Conservation (phyloP, 2,888 invertebrate genomes). For the Hecatera dysodea region DNA sequence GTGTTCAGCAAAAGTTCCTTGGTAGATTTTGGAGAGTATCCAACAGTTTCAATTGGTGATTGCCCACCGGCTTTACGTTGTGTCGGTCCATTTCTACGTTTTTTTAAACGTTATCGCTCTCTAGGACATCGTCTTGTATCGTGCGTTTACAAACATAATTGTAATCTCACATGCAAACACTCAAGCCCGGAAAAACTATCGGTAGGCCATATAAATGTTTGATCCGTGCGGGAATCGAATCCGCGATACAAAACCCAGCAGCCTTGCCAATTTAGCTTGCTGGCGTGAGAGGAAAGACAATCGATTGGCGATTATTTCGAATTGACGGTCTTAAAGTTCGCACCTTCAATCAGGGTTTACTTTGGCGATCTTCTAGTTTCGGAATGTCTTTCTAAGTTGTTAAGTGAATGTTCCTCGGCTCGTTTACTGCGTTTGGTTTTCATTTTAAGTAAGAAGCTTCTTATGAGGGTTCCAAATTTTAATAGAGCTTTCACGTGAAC, state of each 20-base stretch:
- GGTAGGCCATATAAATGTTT: too few species aligned
- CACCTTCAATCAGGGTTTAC: slow-evolving; percentile 49
- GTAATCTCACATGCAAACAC: too few species aligned
- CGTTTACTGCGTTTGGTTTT: background rate
- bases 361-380: slow-evolving; percentile 17
- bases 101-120: too few species aligned
- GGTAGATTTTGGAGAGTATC: slow-evolving; percentile 83
- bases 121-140: too few species aligned
- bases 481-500: too few species aligned
- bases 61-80: slow-evolving; percentile 74
- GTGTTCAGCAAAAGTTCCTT: slow-evolving; percentile 80
- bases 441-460: background rate
- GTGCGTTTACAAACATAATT: too few species aligned
- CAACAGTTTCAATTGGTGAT: slow-evolving; percentile 84
- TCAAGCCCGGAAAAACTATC: too few species aligned
- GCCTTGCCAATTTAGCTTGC: slow-evolving; percentile 80
- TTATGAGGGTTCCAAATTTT: background rate
- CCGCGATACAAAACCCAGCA: too few species aligned
- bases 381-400: slow-evolving; percentile 17
- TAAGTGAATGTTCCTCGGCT: background rate
- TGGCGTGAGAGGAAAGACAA: slow-evolving; percentile 75
- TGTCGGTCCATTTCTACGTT: slow-evolving; percentile 74
- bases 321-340: slow-evolving; percentile 48
- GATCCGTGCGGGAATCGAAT: too few species aligned
- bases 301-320: slow-evolving; percentile 73